phyloP scores from a whole-genome alignment of 2,888 invertebrate species.

The Hyalella azteca region DNA sequence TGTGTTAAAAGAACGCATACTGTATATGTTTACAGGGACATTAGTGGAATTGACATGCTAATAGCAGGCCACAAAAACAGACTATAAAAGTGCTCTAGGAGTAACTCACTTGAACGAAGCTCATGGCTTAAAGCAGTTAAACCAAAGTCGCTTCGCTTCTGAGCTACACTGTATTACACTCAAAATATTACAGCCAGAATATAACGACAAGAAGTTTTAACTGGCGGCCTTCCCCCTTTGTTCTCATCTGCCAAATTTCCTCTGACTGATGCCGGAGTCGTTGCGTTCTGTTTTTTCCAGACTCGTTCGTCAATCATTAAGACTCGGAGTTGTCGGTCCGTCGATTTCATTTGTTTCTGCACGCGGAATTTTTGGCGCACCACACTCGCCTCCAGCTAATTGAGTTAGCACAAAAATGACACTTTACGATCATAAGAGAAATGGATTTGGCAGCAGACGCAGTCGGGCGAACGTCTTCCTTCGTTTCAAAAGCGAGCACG shows the following conservation, averaged over 20 bases:
- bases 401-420: slow-evolving; percentile 36
- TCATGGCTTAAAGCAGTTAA: background rate
- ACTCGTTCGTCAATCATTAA: slow-evolving; percentile 32
- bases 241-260: slow-evolving; percentile 35
- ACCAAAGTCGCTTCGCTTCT: background rate
- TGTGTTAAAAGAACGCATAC: no score
- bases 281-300: slow-evolving; percentile 15
- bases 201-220: slow-evolving; percentile 21
- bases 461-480: background rate
- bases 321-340: slow-evolving; percentile 10
- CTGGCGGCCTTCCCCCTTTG: slow-evolving; percentile 18
- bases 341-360: slow-evolving; percentile 36
- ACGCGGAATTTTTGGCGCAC: slow-evolving; percentile 4
- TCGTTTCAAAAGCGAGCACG: background rate
- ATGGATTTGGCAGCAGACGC: slow-evolving; percentile 17
- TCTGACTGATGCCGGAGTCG: slow-evolving; percentile 19
- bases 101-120: background rate
- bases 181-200: slow-evolving; percentile 14
- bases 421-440: slow-evolving; percentile 36
- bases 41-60: no score
- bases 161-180: no score
- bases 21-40: no score
- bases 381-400: slow-evolving; percentile 15
- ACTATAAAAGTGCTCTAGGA: background rate
- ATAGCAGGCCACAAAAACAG: background rate